Percentiles rank a stretch among this genome's conserved stretches.
Conservation (phyloP, 2,797 vertebrate species). For the Merluccius polli region DNA sequence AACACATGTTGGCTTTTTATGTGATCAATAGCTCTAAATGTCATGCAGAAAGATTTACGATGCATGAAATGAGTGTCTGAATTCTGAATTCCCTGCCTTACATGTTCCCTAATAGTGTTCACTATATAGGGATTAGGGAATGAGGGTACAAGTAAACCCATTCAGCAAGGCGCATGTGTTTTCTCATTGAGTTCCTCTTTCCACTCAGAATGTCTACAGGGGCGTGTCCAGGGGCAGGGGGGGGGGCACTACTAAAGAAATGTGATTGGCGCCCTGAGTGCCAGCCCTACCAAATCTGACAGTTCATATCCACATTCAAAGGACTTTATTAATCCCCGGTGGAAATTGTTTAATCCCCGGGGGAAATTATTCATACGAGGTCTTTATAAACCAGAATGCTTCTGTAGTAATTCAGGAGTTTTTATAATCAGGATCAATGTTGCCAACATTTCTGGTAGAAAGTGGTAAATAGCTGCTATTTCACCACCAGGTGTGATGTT, state of each 20-base stretch:
- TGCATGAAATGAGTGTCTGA: too few relatives aligned
- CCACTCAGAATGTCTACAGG: too few relatives aligned
- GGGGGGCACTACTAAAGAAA: not conserved
- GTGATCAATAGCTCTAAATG: too few relatives aligned
- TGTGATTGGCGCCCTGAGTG: too few relatives aligned
- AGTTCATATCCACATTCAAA: not conserved
- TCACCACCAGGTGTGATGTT: not conserved
- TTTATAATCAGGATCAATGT: not conserved
- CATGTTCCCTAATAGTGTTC: not conserved
- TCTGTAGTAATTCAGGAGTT: not conserved
- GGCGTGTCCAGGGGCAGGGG: too few relatives aligned
- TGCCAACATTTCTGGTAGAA: not conserved
- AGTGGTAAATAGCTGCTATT: not conserved
- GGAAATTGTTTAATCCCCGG: not conserved
- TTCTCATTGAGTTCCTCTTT: too few relatives aligned
- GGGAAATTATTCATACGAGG: not conserved
- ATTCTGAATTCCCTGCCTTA: too few relatives aligned
- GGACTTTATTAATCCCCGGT: not conserved
- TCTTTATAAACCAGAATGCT: not conserved
- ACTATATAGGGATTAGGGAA: not conserved
- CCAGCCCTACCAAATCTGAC: not conserved
- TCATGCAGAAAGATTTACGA: too few relatives aligned
- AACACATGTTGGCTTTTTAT: too few relatives aligned
- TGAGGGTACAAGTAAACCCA: too few relatives aligned
- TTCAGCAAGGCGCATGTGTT: too few relatives aligned